These are phyloP conservation scores for Siniperca scherzeri DNA, from an alignment of 2,797 vertebrate genomes.

Conservation along the genomic window DNA sequence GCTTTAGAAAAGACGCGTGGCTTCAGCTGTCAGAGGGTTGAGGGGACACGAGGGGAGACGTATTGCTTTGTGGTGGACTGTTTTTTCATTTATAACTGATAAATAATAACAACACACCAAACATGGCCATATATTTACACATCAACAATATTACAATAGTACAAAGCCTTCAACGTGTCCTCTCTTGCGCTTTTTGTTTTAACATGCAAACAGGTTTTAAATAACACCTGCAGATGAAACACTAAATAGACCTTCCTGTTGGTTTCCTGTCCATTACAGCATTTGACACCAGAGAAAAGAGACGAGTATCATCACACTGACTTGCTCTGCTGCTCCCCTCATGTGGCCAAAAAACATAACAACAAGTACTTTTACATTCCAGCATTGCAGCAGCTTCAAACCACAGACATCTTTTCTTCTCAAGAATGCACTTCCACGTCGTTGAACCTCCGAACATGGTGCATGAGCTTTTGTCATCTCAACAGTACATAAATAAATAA, in stretches of 20 bases:
- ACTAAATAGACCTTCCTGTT: conserved; percentile 40
- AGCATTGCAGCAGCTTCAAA: conserved; percentile 19
- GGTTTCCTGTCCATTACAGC: conserved; percentile 23
- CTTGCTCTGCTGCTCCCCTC: conserved; percentile 51
- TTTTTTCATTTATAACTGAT: conserved; percentile 88
- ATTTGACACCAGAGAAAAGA: conserved; percentile 21
- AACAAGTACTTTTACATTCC: conserved; percentile 47
- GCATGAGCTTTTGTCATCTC: conserved; percentile 55
- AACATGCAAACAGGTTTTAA: conserved; percentile 89
- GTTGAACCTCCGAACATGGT: conserved; percentile 59
- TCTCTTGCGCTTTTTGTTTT: conserved; percentile 79
- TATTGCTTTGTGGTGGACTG: conserved; percentile 79
- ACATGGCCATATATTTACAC: conserved; percentile 91
- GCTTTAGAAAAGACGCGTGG: conserved; percentile 80
- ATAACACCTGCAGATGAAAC: conserved; percentile 63
- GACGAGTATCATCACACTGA: conserved; percentile 17
- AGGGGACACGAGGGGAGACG: conserved; percentile 71
- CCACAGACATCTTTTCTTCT: background rate
- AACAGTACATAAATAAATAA: conserved; percentile 72
- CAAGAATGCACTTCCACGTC: conserved; percentile 37
- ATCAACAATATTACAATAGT: conserved; percentile 82
- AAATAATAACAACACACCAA: conserved; percentile 93
- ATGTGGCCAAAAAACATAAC: conserved; percentile 55
- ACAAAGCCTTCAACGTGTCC: conserved; percentile 76
- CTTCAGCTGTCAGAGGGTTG: conserved; percentile 65